These are phyloP conservation scores for Serinus canaria DNA, from an alignment of 2,113 vertebrate species.

Conservation along the genomic window DNA sequence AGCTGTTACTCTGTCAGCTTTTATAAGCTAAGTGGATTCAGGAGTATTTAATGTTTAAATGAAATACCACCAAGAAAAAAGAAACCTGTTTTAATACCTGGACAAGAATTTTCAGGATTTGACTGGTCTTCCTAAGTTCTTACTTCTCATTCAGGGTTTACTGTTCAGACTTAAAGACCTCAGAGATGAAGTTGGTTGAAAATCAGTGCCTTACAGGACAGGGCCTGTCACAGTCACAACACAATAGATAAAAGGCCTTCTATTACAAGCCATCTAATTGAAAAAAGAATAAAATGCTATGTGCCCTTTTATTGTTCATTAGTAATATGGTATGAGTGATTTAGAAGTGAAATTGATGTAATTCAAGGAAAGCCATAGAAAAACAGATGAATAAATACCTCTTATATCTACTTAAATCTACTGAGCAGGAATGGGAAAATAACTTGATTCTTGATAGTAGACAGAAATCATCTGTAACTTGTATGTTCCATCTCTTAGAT, in stretches of 20 bases:
- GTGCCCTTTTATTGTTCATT: background rate
- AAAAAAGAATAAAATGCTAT: background rate
- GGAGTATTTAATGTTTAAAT: background rate
- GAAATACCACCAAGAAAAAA: background rate
- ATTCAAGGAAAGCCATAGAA: background rate
- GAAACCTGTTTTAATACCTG: background rate
- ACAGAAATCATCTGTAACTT: background rate
- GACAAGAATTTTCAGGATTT: background rate
- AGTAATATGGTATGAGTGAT: background rate
- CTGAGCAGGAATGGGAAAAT: background rate
- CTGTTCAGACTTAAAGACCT: background rate
- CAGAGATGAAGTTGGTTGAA: background rate
- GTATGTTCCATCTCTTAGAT: background rate
- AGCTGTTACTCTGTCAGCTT: slow-evolving; percentile 44
- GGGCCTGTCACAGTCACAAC: background rate
- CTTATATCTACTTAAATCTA: background rate
- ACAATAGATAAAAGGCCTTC: background rate
- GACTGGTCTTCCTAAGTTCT: background rate
- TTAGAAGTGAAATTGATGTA: background rate
- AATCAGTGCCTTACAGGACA: background rate
- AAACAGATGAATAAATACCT: background rate
- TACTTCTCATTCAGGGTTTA: background rate
- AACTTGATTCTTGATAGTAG: background rate
- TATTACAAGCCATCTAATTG: background rate
- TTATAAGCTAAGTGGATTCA: background rate